phyloP scores from a whole-genome alignment of 2,797 vertebrate species.

The Leuciscus waleckii region DNA sequence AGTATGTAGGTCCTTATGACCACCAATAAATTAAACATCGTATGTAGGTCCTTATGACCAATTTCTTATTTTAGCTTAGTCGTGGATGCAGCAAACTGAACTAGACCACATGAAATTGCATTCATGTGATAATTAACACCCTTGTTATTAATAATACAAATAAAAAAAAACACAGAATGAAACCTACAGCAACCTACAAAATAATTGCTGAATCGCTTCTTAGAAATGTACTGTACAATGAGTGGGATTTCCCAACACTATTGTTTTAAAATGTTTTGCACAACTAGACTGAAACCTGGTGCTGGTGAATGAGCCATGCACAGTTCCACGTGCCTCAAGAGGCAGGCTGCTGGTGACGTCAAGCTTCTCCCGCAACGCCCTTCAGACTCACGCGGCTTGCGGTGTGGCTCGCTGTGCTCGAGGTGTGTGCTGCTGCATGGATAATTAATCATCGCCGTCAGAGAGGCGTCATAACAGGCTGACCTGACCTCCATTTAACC shows the following conservation, averaged over 20 bases:
- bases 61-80: background rate
- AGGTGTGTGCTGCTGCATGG: background rate
- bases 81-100: background rate
- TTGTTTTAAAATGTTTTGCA: background rate
- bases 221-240: background rate
- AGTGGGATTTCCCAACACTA: background rate
- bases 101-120: too few relatives aligned
- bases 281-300: background rate
- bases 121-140: background rate
- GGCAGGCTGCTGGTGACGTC: conserved; percentile 47
- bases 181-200: too few relatives aligned
- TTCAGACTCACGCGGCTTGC: conserved; percentile 54
- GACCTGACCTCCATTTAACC: conserved; percentile 31
- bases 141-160: background rate
- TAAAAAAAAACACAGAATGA: background rate
- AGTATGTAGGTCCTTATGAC: background rate
- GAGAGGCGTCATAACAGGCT: background rate
- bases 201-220: background rate
- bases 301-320: conserved; percentile 48
- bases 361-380: background rate
- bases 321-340: conserved; percentile 50
- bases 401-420: conserved; percentile 38
- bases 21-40: background rate
- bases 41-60: background rate
- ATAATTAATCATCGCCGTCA: conserved; percentile 6